Base-by-base conservation (phyloP, 2,113 vertebrate genomes). In the Platichthys flesus region DNA sequence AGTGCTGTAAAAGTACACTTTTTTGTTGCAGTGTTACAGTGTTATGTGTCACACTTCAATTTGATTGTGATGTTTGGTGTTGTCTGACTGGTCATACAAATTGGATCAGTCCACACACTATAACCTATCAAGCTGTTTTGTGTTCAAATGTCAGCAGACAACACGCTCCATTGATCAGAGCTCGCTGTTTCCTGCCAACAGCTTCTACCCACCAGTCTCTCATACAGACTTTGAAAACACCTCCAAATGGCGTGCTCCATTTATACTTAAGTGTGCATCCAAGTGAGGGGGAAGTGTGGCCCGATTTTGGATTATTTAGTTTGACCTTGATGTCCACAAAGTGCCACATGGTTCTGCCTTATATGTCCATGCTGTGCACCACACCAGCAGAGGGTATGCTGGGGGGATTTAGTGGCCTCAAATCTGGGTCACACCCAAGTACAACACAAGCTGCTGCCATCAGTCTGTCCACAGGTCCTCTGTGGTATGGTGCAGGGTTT, bases 391-490 rank as follows among this genome's bases (percentile, higher is more conserved):
- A 3, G 1, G 13, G 45, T 28, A 40, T 0, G 21, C 62, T 12
- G 54, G 54, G 23, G 16, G 15, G 59, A 58, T 59, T 73, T 13
- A 59, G 18, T 47, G n/a, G 47, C 45, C 21, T 35, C 66, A 28
- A 58, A 63, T 67, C 45, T 62, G 65, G 49, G 70, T 21, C 2
- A 20, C 21, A 65, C 49, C 66, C 66, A 62, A 67, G 5, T 7
- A 9, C 23, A 47, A n/a, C 51, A 69, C 47, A 67, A 35, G 15
- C 23, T 58, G 40, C 42, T 69, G 47, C 13, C 40, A 68, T 21
- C 26, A 56, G 24, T 60, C n/a, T 42, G 61, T 28, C 13, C 14
- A 51, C 45, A 16, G 18, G 24, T 63, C 18, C 9, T 52, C 57
- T 10, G 58, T 4, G 0, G 14, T 40, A 8, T 5, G 45, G 45